Evolutionary conservation across 2,888 invertebrate species (phyloP), one percentile per base, ranked within the genome.

Genomic region (Palloptera scutellata): DNA sequence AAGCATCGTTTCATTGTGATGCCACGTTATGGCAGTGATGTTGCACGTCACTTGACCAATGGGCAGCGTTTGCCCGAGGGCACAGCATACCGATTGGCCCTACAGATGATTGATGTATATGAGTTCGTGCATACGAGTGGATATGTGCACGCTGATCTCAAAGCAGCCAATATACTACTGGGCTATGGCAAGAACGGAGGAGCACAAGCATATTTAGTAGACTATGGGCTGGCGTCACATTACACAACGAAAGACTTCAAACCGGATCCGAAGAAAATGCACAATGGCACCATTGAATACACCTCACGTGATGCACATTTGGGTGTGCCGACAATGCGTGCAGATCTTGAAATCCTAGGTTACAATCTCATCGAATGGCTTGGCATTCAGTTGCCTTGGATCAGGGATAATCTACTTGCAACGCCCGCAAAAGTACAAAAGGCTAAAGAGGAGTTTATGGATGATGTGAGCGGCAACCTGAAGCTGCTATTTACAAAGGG

Each of bases 241-340:
- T 92, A 89, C 74, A 89, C 88, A 1, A 91, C 90, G 0, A 92
- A 92, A 77, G 91, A 91, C 67, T 96, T 93, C 81, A 94, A 94
- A 81, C 91, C 92, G 0, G 95, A 98, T 85, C 93, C 94, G 0
- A 94, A 94, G 76, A 92, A 91, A 82, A 96, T 96, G 70, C 98
- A 99, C 81, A 94, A 99, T 84, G 99, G 99, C 0, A 99, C 99
- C 0, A 92, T 97, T 70, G 97, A 98, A 80, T 99, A 96, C 82
- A 95, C 97, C 0, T 97, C 97, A 74, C 87, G 95, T 69, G 99
- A 99, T 87, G 97, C 97, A 4, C 99, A 99, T 86, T 88, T 91
- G 74, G 98, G 98, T 84, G 91, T 91, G 58, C 86, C 92, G 43
- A 95, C 95, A 13, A 91, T 93, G 89, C 88, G 98, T 55, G 94